phyloP scores from a whole-genome alignment of 2,888 invertebrate genomes.

The Graphium colonna region DNA sequence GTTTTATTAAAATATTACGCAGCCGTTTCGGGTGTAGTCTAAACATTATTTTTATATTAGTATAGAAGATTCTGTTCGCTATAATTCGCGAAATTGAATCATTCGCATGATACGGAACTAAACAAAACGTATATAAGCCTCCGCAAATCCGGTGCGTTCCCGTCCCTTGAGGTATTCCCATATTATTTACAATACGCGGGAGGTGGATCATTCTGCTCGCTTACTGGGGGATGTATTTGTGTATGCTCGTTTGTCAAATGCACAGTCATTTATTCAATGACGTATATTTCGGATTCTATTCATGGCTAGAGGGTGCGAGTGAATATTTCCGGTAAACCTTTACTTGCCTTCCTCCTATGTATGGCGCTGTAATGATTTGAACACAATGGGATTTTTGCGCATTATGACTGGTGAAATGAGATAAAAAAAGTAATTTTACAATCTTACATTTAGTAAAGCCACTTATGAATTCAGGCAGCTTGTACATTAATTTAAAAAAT shows the following conservation, averaged over 20 bases:
- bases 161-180: conserved; percentile 60
- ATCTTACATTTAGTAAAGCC: not conserved
- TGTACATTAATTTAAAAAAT: too few relatives aligned
- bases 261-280: conserved; percentile 76
- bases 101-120: conserved; percentile 31
- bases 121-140: conserved; percentile 49
- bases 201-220: conserved; percentile 72
- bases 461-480: not conserved
- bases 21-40: too few relatives aligned
- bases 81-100: conserved; percentile 28
- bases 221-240: conserved; percentile 71
- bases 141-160: conserved; percentile 64
- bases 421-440: not conserved
- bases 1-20: conserved; percentile 22
- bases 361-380: not conserved
- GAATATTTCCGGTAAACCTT: conserved; percentile 11
- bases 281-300: conserved; percentile 47
- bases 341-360: too few relatives aligned
- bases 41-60: too few relatives aligned
- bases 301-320: conserved; percentile 33
- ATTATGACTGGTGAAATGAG: not conserved
- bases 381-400: not conserved
- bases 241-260: conserved; percentile 78
- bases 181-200: conserved; percentile 74
- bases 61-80: too few relatives aligned